Conservation (phyloP, 2,797 vertebrate genomes). For the Sus cebifrons region DNA sequence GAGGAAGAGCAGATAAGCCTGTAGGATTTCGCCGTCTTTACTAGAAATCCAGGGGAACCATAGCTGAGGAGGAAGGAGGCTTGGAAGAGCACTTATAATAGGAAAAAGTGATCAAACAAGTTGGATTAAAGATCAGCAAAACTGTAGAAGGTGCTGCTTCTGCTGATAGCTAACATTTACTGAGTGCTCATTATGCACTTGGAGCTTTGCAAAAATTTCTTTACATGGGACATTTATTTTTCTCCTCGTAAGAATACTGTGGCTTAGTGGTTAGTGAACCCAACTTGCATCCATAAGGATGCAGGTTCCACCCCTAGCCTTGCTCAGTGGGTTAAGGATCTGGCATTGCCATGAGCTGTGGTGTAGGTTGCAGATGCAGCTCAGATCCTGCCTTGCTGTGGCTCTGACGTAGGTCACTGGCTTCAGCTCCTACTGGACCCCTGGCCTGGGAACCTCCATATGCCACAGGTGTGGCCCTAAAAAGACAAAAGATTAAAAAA, state of each 20-base stretch:
- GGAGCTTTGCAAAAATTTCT: slow-evolving; percentile 8
- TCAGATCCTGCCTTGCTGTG: no score
- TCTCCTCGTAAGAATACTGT: not conserved
- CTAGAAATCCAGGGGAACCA: not conserved
- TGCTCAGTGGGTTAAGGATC: no score
- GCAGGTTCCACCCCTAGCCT: no score
- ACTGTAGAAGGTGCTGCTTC: not conserved
- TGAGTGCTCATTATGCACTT: not conserved
- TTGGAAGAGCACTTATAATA: not conserved
- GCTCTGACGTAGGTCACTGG: no score
- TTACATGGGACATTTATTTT: not conserved
- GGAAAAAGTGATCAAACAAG: not conserved
- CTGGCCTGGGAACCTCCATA: no score
- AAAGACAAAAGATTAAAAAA: no score
- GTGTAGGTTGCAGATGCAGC: no score
- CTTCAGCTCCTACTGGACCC: no score
- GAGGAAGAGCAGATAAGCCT: not conserved
- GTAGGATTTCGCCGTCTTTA: not conserved
- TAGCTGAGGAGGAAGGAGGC: not conserved
- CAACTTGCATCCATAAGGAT: no score
- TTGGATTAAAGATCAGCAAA: not conserved
- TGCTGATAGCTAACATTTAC: not conserved
- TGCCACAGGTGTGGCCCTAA: no score
- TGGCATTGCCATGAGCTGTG: no score
- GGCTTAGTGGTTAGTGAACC: no score